Base-by-base conservation (phyloP, 2,888 invertebrate species). In the Temnothorax unifasciatus region DNA sequence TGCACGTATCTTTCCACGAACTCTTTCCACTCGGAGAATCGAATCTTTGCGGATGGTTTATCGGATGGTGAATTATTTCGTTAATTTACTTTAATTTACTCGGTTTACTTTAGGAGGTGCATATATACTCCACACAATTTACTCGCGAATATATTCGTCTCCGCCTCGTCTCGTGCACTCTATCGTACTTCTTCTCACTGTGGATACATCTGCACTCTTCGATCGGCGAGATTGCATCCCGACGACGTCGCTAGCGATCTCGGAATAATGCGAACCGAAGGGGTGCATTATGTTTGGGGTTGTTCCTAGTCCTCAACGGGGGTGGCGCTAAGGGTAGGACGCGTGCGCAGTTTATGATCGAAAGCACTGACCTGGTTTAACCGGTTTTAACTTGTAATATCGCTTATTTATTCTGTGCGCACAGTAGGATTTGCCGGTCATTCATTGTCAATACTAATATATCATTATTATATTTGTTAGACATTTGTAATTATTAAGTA, bases 321-420 rank as follows among this genome's bases (percentile, higher is more conserved):
- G 93, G 93, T 93, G 93, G 93, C 94, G 92, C 92, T 93, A 87
- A 92, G 89, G 84, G 68, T 93, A 92, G 86, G 91, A 57, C 94
- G 94, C 92, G 90, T 86, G 89, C 92, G 90, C 93, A 92, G 94
- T 93, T 94, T 93, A 94, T 94, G 94, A 93, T 94, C 92, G 93
- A 94, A 94, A 94, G 94, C 93, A 94, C 94, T 94, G 94, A 94
- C 94, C 94, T 94, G 92, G 93, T 94, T 94, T 94, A 94, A 94
- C 93, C 93, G 92, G 93, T 92, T 90, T 92, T 88, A 88, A 85
- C 88, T 66, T 66, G 69, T 69, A 88, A 88, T 86, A 83, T 82
- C 54, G 83, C 41, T 83, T 79, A 79, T 79, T 79, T 79, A 79
- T 79, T 79, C 47, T 73, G n/a, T 73, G 25, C 25, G 41, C n/a